phyloP scores from a whole-genome alignment of 2,797 vertebrate genomes.

The Anguilla anguilla region DNA sequence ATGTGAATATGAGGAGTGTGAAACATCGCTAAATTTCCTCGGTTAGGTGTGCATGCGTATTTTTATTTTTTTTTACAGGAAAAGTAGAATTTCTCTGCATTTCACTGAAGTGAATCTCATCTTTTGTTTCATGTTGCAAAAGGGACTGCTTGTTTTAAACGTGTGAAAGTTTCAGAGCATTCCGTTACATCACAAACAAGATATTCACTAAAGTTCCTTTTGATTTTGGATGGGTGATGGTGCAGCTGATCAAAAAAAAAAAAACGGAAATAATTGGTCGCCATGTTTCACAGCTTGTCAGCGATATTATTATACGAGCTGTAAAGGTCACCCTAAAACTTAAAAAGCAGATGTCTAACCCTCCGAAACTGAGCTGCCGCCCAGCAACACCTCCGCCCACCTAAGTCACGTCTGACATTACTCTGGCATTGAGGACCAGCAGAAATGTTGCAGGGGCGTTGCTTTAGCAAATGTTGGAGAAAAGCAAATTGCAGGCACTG shows the following conservation, averaged over 20 bases:
- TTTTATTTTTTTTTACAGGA: too few relatives aligned
- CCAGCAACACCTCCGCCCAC: neutral
- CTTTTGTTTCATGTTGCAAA: too few relatives aligned
- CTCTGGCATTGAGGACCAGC: neutral
- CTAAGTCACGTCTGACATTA: neutral
- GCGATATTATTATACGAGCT: neutral
- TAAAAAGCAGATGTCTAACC: slow-evolving; percentile 6
- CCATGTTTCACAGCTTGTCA: neutral
- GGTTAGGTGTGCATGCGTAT: too few relatives aligned
- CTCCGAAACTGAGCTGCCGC: neutral
- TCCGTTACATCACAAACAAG: neutral
- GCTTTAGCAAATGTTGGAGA: neutral
- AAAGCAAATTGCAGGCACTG: too few relatives aligned
- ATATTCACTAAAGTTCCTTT: neutral
- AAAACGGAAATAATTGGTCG: neutral
- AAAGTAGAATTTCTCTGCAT: too few relatives aligned
- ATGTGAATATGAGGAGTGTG: too few relatives aligned
- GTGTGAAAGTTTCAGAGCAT: neutral
- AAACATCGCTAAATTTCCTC: too few relatives aligned
- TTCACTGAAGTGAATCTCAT: too few relatives aligned
- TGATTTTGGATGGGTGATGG: neutral
- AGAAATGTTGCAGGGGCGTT: neutral
- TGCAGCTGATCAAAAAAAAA: neutral
- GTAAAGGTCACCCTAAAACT: neutral
- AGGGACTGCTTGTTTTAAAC: too few relatives aligned